Conservation (phyloP, 1,140 invertebrate genomes). For the Physella acuta region DNA sequence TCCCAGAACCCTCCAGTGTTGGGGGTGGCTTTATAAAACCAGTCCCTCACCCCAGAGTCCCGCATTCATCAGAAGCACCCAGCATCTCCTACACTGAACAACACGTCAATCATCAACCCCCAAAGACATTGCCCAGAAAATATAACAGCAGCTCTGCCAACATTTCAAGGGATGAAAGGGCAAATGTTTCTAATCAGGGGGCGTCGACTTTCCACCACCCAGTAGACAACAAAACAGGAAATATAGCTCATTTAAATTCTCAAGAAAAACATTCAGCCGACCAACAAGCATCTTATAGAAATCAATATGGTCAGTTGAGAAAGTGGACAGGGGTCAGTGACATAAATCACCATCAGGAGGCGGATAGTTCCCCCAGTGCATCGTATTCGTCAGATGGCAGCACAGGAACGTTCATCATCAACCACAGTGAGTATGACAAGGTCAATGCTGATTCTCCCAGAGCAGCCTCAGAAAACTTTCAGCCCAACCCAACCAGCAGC, state of each 20-base stretch:
- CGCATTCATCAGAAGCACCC: background rate
- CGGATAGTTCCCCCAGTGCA: slow-evolving; percentile 22
- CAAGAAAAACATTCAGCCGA: no score
- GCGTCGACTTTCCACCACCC: background rate
- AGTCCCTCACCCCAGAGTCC: background rate
- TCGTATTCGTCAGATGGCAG: slow-evolving; percentile 33
- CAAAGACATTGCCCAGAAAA: slow-evolving; percentile 3
- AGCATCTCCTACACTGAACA: background rate
- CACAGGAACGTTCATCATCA: slow-evolving; percentile 52
- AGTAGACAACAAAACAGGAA: background rate
- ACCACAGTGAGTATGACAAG: slow-evolving; percentile 45
- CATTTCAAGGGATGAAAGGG: background rate
- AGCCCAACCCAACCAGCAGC: no score
- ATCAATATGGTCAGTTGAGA: slow-evolving; percentile 25
- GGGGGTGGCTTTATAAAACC: background rate
- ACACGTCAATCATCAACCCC: background rate
- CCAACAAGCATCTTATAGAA: no score
- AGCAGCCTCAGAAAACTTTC: no score
- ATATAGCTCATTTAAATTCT: no score
- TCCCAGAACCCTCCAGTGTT: background rate
- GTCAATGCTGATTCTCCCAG: no score
- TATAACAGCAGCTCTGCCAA: background rate
- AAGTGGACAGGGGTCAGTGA: slow-evolving; percentile 29
- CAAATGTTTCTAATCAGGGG: background rate
- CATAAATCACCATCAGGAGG: slow-evolving; percentile 16